A percentile compares a stretch with the other conserved stretches of the same genome.
Conservation (phyloP, 2,797 vertebrate genomes). For the Acanthornis magna region DNA sequence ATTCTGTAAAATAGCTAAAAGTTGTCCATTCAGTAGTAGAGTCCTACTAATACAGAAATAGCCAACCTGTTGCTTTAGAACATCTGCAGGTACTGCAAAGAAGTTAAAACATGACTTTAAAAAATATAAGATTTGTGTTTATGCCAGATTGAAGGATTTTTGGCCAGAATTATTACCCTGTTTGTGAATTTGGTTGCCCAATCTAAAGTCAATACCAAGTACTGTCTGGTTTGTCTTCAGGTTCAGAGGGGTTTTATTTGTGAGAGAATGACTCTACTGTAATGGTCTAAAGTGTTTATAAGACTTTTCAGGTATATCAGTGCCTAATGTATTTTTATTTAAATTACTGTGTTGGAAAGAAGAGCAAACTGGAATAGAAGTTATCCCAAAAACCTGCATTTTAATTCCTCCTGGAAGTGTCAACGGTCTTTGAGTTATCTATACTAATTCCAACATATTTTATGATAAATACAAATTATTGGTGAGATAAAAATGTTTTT, state of each 20-base stretch:
- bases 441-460: background rate
- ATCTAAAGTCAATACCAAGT: slow-evolving; percentile 79
- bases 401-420: background rate
- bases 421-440: background rate
- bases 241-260: background rate
- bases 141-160: slow-evolving; percentile 79
- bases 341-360: background rate
- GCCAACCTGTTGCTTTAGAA: background rate
- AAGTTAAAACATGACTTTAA: slow-evolving; percentile 82
- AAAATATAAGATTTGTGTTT: slow-evolving; percentile 77
- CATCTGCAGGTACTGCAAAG: slow-evolving; percentile 80
- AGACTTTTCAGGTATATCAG: background rate
- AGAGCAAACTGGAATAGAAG: background rate
- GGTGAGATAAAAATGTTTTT: background rate
- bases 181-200: slow-evolving; percentile 86
- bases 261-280: background rate
- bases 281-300: background rate
- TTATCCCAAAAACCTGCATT: background rate
- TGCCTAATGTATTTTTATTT: background rate
- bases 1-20: background rate
- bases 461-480: background rate
- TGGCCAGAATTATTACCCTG: slow-evolving; percentile 82
- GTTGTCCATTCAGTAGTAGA: background rate
- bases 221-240: background rate
- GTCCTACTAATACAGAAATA: background rate